A percentile compares a stretch with the other conserved stretches of the same genome.
These are phyloP conservation scores for Calliopsis andreniformis DNA, from an alignment of 1,140 invertebrate species.

Conservation along the genomic window DNA sequence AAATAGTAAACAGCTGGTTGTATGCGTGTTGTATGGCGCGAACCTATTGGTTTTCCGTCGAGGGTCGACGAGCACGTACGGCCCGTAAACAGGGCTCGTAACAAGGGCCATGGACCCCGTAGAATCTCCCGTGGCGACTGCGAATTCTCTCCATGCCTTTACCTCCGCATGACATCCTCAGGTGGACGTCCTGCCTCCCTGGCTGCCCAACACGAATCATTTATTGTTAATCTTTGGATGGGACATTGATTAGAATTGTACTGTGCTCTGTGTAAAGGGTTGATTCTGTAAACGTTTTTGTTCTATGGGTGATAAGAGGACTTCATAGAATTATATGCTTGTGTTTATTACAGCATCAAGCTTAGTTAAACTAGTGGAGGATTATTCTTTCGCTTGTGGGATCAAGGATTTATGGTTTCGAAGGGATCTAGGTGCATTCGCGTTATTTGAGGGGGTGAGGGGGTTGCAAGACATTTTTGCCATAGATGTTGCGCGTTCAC, in stretches of 20 bases:
- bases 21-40: constrained; percentile 34
- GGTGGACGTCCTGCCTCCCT: too few species aligned
- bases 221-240: too few species aligned
- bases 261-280: too few species aligned
- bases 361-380: not conserved
- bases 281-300: too few species aligned
- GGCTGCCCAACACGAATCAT: too few species aligned
- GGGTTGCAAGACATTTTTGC: constrained; percentile 21
- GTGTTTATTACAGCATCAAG: constrained; percentile 40
- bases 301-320: too few species aligned
- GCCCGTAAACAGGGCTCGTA: constrained; percentile 59
- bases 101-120: constrained; percentile 59
- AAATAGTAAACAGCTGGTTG: constrained; percentile 60
- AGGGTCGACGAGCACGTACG: constrained; percentile 57
- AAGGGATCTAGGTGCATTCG: constrained; percentile 25
- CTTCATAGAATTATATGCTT: too few species aligned
- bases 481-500: not conserved
- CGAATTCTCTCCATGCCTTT: too few species aligned
- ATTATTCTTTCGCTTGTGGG: constrained; percentile 30
- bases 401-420: constrained; percentile 52
- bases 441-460: not conserved
- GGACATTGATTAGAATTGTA: too few species aligned
- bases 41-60: constrained; percentile 53
- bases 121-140: constrained; percentile 50
- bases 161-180: too few species aligned